Percentiles rank a stretch among this genome's conserved stretches.
These are phyloP conservation scores for Brachionus plicatilis DNA, from an alignment of 1,140 invertebrate genomes.

Conservation along the genomic window DNA sequence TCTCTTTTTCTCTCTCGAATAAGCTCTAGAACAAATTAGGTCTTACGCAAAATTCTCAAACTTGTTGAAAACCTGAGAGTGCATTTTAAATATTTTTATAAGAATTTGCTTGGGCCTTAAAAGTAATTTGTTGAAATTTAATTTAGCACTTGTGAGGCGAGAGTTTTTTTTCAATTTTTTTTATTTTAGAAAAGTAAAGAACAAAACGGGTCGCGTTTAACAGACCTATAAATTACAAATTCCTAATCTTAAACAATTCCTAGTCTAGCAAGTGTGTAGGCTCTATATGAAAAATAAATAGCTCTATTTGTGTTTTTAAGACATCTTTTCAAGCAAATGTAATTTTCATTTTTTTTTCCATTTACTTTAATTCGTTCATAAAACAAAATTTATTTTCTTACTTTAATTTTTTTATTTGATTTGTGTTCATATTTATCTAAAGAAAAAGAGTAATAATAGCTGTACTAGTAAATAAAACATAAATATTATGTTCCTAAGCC, in stretches of 20 bases:
- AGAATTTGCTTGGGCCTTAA: background rate
- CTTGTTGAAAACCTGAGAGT: background rate
- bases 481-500: background rate
- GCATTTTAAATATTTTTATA: background rate
- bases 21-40: background rate
- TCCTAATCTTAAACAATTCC: background rate
- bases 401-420: background rate
- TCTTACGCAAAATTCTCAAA: background rate
- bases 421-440: slow-evolving; percentile 26
- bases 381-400: background rate
- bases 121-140: background rate
- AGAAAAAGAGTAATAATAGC: background rate
- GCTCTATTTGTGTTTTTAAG: background rate
- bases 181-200: background rate
- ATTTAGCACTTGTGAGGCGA: background rate
- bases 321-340: slow-evolving; percentile 19
- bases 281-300: background rate
- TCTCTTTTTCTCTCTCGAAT: background rate
- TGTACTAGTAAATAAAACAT: slow-evolving; percentile 16
- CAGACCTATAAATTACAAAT: background rate
- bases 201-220: background rate
- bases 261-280: background rate
- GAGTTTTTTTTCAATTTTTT: background rate
- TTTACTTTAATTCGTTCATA: slow-evolving; percentile 1
- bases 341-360: slow-evolving; percentile 5